Evolutionary conservation across 2,797 vertebrate genomes (phyloP).

Genomic region (Garrulus glandarius): DNA sequence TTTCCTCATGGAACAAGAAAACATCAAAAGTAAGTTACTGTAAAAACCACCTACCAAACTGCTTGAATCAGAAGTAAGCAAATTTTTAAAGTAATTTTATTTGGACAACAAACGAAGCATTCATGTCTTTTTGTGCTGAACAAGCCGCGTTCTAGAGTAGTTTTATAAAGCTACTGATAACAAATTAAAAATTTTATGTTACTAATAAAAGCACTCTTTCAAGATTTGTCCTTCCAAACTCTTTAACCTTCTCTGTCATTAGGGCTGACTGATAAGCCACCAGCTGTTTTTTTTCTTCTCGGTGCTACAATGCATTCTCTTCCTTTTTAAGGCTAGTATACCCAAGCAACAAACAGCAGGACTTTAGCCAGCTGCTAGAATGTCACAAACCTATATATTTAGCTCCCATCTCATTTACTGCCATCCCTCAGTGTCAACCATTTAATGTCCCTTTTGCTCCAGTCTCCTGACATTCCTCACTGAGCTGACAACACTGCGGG

Average conservation of each 20-base stretch:
- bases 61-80: neutral
- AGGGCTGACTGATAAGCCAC: constrained; percentile 83
- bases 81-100: neutral
- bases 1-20: neutral
- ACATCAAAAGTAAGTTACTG: neutral
- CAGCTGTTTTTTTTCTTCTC: constrained; percentile 79
- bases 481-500: neutral
- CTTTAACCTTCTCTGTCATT: constrained; percentile 90
- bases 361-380: constrained; percentile 69
- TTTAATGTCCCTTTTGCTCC: constrained; percentile 47
- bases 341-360: constrained; percentile 69
- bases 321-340: constrained; percentile 77
- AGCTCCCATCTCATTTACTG: constrained; percentile 77
- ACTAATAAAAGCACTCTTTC: constrained; percentile 51
- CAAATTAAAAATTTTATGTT: neutral
- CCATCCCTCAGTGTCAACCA: constrained; percentile 54
- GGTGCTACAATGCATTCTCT: constrained; percentile 79
- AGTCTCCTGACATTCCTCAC: constrained; percentile 44
- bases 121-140: neutral
- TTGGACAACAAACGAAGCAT: neutral
- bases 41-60: neutral
- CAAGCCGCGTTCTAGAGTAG: neutral
- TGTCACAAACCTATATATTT: constrained; percentile 78
- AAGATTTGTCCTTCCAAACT: constrained; percentile 68
- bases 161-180: neutral